Conservation (phyloP, 2,113 vertebrate genomes). For the Brachirus orientalis region DNA sequence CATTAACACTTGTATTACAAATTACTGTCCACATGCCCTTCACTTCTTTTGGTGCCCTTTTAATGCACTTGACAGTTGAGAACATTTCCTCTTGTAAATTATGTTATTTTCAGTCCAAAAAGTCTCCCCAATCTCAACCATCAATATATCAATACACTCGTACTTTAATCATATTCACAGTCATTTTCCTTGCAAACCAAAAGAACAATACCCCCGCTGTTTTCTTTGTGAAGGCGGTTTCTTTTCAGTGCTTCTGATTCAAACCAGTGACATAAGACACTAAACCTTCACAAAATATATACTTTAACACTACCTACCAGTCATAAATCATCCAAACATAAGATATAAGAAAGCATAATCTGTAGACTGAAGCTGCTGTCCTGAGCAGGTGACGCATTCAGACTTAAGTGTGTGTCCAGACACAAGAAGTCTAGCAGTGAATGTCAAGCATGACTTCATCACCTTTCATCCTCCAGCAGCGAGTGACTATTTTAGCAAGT, state of each 20-base stretch:
- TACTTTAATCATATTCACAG: too few species aligned
- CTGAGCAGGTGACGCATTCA: slow-evolving; percentile 37
- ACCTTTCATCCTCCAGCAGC: slow-evolving; percentile 50
- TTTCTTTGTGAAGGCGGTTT: background rate
- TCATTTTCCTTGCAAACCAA: background rate
- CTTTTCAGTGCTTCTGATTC: background rate
- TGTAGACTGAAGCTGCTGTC: slow-evolving; percentile 12
- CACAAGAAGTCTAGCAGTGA: slow-evolving; percentile 30
- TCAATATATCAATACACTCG: too few species aligned
- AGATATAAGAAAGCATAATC: background rate
- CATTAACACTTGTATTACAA: slow-evolving; percentile 2
- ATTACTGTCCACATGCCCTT: slow-evolving; percentile 1
- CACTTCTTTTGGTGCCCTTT: background rate
- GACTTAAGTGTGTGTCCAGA: slow-evolving; percentile 20
- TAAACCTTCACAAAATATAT: background rate
- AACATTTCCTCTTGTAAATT: too few species aligned
- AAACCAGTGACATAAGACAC: background rate
- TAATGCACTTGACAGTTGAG: background rate
- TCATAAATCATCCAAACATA: background rate
- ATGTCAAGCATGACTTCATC: slow-evolving; percentile 46
- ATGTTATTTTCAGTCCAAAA: background rate
- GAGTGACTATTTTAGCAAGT: slow-evolving; percentile 49
- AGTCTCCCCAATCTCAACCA: too few species aligned
- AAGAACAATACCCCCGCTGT: background rate
- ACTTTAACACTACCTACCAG: background rate